These are phyloP conservation scores for Anastatus disparis DNA, from an alignment of 1,140 invertebrate species.

Conservation along the genomic window DNA sequence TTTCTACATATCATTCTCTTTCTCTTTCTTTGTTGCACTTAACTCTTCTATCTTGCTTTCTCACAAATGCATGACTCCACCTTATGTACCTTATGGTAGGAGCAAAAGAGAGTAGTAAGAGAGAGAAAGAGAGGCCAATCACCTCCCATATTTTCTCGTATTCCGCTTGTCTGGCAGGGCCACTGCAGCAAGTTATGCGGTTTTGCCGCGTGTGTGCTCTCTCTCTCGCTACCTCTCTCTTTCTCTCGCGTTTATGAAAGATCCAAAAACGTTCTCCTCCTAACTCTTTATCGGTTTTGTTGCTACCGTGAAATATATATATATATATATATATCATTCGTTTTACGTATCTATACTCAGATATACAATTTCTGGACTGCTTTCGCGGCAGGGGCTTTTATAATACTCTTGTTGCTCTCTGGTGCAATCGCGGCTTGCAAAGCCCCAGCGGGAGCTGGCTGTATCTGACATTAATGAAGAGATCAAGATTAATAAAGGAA, in stretches of 20 bases:
- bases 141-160: slow-evolving; percentile 66
- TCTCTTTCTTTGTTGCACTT: too few species aligned
- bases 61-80: slow-evolving; percentile 55
- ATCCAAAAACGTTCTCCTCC: slow-evolving; percentile 39
- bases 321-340: too few species aligned
- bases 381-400: neutral
- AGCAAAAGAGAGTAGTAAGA: slow-evolving; percentile 41
- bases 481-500: slow-evolving; percentile 60
- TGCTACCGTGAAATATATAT: slow-evolving; percentile 39
- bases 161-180: slow-evolving; percentile 46
- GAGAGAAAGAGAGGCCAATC: slow-evolving; percentile 60
- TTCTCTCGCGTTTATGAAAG: slow-evolving; percentile 60
- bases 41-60: neutral
- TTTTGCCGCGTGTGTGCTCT: too few species aligned
- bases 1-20: too few species aligned
- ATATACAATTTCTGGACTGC: too few species aligned
- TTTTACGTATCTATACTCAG: too few species aligned
- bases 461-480: slow-evolving; percentile 62
- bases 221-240: too few species aligned
- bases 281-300: slow-evolving; percentile 62
- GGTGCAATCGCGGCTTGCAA: neutral
- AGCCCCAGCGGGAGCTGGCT: neutral
- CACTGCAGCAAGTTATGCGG: slow-evolving; percentile 46
- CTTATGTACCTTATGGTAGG: slow-evolving; percentile 25
- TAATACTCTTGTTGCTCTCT: neutral